These are phyloP conservation scores for Halictus ligatus DNA, from an alignment of 2,888 invertebrate species.

Conservation along the genomic window DNA sequence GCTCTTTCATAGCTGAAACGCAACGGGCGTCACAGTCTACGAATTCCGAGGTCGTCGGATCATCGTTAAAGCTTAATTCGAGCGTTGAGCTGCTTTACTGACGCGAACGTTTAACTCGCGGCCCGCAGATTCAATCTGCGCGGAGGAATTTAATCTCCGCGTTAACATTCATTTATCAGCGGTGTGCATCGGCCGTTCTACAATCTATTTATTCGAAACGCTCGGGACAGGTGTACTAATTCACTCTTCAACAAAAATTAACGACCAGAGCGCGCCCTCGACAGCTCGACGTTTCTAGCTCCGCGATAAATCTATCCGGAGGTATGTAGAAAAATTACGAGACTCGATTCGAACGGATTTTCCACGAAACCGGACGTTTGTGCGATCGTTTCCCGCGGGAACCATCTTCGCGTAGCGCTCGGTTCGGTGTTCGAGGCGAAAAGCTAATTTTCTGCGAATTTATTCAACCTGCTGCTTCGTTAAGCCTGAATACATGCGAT, in stretches of 20 bases:
- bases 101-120: constrained; percentile 23
- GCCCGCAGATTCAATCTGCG: constrained; percentile 17
- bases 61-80: constrained; percentile 39
- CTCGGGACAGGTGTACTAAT: background rate
- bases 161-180: background rate
- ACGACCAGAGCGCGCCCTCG: too few relatives aligned
- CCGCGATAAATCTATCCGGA: too few relatives aligned
- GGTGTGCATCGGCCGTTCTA: background rate
- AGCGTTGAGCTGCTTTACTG: constrained; percentile 5
- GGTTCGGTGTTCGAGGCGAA: too few relatives aligned
- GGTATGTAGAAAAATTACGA: background rate
- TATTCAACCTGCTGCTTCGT: too few relatives aligned
- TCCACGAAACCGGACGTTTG: too few relatives aligned
- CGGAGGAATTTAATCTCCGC: constrained; percentile 7
- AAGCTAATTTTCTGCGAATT: too few relatives aligned
- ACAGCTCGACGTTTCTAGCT: background rate
- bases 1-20: constrained; percentile 48
- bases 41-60: constrained; percentile 44
- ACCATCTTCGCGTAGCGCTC: too few relatives aligned
- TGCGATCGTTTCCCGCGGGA: too few relatives aligned
- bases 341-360: too few relatives aligned
- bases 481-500: too few relatives aligned
- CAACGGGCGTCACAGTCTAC: constrained; percentile 44
- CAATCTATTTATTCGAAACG: background rate
- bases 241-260: background rate